These are phyloP conservation scores for Polypterus bichir DNA, from an alignment of 2,113 vertebrate species.

Conservation along the genomic window DNA sequence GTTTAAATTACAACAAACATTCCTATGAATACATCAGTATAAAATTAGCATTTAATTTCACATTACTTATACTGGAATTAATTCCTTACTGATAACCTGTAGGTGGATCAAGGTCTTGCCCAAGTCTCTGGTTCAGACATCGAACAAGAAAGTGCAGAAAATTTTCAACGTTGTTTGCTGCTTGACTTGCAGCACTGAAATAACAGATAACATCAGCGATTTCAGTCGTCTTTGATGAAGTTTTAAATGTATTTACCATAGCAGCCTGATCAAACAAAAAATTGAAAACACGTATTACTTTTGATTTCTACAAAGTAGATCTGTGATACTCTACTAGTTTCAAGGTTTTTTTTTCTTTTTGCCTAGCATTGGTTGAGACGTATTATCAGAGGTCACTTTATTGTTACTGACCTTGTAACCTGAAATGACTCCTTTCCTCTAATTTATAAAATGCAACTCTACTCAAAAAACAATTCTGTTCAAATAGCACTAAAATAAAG, in stretches of 20 bases:
- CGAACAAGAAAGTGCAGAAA: slow-evolving; percentile 52
- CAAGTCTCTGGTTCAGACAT: slow-evolving; percentile 37
- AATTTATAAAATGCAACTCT: too few species aligned
- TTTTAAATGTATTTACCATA: slow-evolving; percentile 37
- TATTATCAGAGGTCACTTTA: too few species aligned
- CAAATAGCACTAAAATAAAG: too few species aligned
- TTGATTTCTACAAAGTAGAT: background rate
- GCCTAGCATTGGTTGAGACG: background rate
- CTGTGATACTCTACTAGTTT: background rate
- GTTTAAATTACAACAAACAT: too few species aligned
- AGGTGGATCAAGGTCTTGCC: slow-evolving; percentile 25
- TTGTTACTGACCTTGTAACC: too few species aligned
- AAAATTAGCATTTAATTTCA: too few species aligned
- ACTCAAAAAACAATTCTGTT: too few species aligned
- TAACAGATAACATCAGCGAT: slow-evolving; percentile 56
- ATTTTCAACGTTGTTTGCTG: slow-evolving; percentile 46
- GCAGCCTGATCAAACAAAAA: slow-evolving; percentile 36
- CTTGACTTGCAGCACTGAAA: slow-evolving; percentile 58
- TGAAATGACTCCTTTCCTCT: too few species aligned
- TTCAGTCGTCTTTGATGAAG: slow-evolving; percentile 22
- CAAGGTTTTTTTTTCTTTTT: background rate
- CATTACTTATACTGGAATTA: too few species aligned
- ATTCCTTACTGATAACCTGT: slow-evolving; percentile 47
- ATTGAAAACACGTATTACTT: background rate
- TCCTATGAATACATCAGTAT: too few species aligned